Conservation (phyloP, 2,113 vertebrate species). For the Holacanthus passer region DNA sequence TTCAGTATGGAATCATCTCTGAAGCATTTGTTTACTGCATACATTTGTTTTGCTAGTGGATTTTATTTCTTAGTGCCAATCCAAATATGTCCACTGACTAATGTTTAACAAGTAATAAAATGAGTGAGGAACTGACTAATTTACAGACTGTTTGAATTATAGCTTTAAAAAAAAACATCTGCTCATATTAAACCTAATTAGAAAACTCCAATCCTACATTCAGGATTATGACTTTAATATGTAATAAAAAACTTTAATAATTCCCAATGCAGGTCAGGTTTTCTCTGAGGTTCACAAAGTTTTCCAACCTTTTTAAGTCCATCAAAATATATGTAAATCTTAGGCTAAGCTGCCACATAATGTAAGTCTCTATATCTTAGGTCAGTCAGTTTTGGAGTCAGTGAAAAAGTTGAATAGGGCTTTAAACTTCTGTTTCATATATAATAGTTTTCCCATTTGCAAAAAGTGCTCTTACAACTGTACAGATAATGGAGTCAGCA, state of each 20-base stretch:
- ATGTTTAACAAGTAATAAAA: background rate
- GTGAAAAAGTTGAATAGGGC: background rate
- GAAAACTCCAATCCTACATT: background rate
- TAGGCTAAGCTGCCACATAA: background rate
- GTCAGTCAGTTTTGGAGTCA: background rate
- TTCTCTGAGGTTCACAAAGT: conserved; percentile 8
- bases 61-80: background rate
- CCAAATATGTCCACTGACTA: background rate
- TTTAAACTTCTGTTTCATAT: conserved; percentile 2
- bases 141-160: background rate
- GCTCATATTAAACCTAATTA: background rate
- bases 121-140: background rate
- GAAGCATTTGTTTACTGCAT: background rate
- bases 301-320: background rate
- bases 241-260: background rate
- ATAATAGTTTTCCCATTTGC: background rate
- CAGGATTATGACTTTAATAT: background rate
- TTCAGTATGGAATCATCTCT: background rate
- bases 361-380: background rate
- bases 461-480: background rate
- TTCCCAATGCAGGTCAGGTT: background rate
- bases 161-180: background rate
- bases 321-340: conserved; percentile 8
- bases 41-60: background rate
- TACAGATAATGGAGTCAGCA: background rate